Evolutionary conservation across 2,797 vertebrate genomes (phyloP).

Genomic region (Characodon lateralis): DNA sequence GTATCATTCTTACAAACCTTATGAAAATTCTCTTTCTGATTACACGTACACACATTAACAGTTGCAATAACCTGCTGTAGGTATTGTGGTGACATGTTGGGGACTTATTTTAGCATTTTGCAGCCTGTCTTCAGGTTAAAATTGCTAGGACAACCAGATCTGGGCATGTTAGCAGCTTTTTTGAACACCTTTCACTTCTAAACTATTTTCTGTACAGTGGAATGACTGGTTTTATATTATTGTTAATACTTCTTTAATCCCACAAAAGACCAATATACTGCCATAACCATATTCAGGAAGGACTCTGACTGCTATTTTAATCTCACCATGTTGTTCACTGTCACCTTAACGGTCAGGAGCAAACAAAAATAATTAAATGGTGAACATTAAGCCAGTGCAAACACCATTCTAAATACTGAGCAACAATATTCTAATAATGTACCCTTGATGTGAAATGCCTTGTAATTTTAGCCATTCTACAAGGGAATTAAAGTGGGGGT

Average conservation of each 20-base stretch:
- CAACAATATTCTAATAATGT: not conserved
- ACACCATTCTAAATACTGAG: not conserved
- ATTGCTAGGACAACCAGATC: too few species aligned
- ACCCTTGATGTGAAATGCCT: not conserved
- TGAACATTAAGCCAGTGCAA: not conserved
- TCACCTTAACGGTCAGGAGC: not conserved
- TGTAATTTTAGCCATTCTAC: not conserved
- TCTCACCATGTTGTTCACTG: not conserved
- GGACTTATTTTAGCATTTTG: too few species aligned
- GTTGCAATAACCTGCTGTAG: too few species aligned
- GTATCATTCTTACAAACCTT: too few species aligned
- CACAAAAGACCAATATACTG: not conserved
- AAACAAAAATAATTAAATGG: not conserved
- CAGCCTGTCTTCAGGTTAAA: too few species aligned
- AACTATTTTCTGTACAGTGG: too few species aligned
- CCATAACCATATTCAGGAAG: not conserved
- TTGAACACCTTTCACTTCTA: too few species aligned
- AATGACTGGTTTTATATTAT: not conserved
- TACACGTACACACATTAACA: too few species aligned
- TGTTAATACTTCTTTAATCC: too few species aligned
- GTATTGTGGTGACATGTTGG: too few species aligned
- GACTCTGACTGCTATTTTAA: not conserved
- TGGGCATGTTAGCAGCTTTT: too few species aligned
- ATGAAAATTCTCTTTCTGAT: too few species aligned
- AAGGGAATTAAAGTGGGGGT: not conserved